Conservation (phyloP, 2,888 invertebrate genomes). For the Megastigmus dorsalis region DNA sequence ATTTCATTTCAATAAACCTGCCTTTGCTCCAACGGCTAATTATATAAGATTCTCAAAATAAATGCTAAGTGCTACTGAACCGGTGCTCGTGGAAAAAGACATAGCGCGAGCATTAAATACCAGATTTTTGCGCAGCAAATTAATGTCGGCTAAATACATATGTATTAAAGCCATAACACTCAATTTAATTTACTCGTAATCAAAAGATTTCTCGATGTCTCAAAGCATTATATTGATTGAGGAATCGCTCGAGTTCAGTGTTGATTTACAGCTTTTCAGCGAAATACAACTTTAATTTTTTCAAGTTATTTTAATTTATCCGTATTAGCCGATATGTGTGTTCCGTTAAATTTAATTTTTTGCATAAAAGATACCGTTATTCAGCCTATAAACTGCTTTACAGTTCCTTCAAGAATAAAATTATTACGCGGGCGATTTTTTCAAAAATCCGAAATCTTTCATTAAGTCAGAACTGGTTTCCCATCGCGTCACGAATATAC, state of each 20-base stretch:
- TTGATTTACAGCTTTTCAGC: background rate
- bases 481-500: too few relatives aligned
- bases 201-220: too few relatives aligned
- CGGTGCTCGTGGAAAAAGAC: too few relatives aligned
- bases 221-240: too few relatives aligned
- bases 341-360: conserved; percentile 4
- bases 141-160: too few relatives aligned
- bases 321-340: conserved; percentile 9
- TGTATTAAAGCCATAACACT: too few relatives aligned
- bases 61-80: background rate
- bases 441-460: background rate
- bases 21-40: background rate
- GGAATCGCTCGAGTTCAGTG: too few relatives aligned
- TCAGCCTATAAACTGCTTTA: conserved; percentile 17
- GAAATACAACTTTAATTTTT: background rate
- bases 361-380: conserved; percentile 18
- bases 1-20: background rate
- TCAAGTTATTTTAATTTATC: background rate
- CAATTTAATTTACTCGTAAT: too few relatives aligned
- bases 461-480: background rate
- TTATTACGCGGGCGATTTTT: background rate
- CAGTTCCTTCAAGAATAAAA: conserved; percentile 22
- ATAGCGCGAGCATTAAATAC: too few relatives aligned
- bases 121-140: too few relatives aligned
- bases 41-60: background rate